Evolutionary conservation across 2,797 vertebrate genomes (phyloP).

Genomic region (Syngnathus acus): DNA sequence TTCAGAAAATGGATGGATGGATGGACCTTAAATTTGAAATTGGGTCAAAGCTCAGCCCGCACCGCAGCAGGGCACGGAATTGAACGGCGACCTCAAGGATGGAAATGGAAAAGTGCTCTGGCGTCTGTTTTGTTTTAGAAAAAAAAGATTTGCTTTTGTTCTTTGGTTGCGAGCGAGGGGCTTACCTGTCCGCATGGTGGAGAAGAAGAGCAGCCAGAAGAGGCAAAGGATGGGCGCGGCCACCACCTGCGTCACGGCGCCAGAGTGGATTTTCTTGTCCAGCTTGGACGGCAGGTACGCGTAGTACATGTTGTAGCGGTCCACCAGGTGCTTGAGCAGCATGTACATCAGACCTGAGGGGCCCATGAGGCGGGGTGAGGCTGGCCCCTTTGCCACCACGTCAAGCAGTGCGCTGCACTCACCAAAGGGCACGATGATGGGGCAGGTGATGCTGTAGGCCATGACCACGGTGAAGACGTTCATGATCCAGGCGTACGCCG

Average conservation of each 20-base stretch:
- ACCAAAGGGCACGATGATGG: conserved; percentile 98
- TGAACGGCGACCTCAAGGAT: too few relatives aligned
- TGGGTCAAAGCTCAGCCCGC: too few relatives aligned
- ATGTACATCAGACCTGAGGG: conserved; percentile 94
- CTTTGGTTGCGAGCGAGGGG: too few relatives aligned
- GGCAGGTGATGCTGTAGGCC: conserved; percentile 99
- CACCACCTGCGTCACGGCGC: conserved; percentile 96
- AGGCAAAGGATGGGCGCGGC: conserved; percentile 96
- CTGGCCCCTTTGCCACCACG: not conserved
- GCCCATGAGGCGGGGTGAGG: not conserved
- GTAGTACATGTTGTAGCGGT: conserved; percentile 98
- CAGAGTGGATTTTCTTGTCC: conserved; percentile 98
- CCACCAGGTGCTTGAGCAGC: conserved; percentile 93
- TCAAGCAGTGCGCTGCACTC: conserved; percentile 40
- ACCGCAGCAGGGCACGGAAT: too few relatives aligned
- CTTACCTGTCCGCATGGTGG: conserved; percentile 83
- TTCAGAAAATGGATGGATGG: too few relatives aligned
- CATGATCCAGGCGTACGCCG: conserved; percentile 99
- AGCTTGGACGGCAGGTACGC: conserved; percentile 95
- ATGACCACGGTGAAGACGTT: conserved; percentile 97
- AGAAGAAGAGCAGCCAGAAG: conserved; percentile 98
- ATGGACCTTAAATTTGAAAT: too few relatives aligned
- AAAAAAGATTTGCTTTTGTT: too few relatives aligned
- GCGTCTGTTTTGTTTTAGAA: too few relatives aligned
- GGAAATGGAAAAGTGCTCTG: too few relatives aligned